A percentile compares a stretch with the other conserved stretches of the same genome.
Evolutionary conservation across 1,140 invertebrate genomes (phyloP).

Genomic region (Bombus sibiricus): DNA sequence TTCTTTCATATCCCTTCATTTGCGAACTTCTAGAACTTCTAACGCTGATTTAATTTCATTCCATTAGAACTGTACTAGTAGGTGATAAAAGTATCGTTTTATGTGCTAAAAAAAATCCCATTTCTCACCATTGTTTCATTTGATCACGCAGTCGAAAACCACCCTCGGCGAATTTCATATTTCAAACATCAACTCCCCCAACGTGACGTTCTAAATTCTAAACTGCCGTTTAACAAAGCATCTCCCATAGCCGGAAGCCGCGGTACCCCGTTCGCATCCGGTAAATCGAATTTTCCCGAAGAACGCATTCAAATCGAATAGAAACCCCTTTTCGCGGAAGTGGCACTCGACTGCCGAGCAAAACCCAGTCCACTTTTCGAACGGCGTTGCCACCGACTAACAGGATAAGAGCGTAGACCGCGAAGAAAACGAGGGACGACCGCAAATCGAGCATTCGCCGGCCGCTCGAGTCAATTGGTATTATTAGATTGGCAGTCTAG

Average conservation of each 20-base stretch:
- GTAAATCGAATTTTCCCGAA: conserved; percentile 41
- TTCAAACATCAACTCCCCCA: background rate
- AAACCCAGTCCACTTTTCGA: conserved; percentile 48
- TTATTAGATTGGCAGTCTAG: conserved; percentile 82
- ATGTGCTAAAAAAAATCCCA: background rate
- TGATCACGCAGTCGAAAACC: background rate
- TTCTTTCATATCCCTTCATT: too few relatives aligned
- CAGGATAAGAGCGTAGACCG: conserved; percentile 65
- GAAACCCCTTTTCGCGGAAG: conserved; percentile 33
- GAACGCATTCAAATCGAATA: conserved; percentile 43
- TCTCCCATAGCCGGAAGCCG: background rate
- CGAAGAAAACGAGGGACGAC: conserved; percentile 69
- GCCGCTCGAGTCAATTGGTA: conserved; percentile 80
- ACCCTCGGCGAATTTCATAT: background rate
- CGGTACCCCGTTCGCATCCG: background rate
- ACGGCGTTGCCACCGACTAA: conserved; percentile 42
- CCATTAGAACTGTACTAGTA: too few relatives aligned
- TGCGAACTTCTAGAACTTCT: too few relatives aligned
- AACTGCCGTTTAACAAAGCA: conserved; percentile 11
- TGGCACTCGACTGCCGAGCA: conserved; percentile 42
- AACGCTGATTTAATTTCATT: too few relatives aligned
- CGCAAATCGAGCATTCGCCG: conserved; percentile 80
- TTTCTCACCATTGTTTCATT: too few relatives aligned
- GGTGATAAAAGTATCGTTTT: too few relatives aligned
- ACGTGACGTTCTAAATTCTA: background rate